Percentiles rank a stretch among this genome's conserved stretches.
Conservation (phyloP, 2,888 invertebrate genomes). For the Hyposoter dolosus region DNA sequence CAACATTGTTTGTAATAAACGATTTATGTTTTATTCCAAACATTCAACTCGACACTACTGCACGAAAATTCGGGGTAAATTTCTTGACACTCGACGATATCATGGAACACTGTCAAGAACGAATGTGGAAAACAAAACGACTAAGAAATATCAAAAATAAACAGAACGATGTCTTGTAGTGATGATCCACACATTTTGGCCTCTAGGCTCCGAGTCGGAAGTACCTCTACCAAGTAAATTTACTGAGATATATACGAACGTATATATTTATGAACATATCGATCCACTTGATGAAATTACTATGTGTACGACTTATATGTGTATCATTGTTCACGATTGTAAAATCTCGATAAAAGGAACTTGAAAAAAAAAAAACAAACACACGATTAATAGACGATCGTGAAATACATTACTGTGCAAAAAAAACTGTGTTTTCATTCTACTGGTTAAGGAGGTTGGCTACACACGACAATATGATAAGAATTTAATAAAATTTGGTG, state of each 20-base stretch:
- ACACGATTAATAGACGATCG: slow-evolving; percentile 74
- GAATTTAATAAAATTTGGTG: no score
- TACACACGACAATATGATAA: no score
- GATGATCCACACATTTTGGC: slow-evolving; percentile 72
- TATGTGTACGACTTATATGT: slow-evolving; percentile 69
- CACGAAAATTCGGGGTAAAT: slow-evolving; percentile 43
- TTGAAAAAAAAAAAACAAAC: slow-evolving; percentile 46
- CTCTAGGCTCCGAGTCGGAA: slow-evolving; percentile 79
- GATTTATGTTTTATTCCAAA: slow-evolving; percentile 8
- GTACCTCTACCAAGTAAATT: slow-evolving; percentile 76
- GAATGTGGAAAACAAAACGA: slow-evolving; percentile 15
- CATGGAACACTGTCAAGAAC: slow-evolving; percentile 7
- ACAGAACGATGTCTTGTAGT: slow-evolving; percentile 41
- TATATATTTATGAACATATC: slow-evolving; percentile 53
- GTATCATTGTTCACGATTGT: slow-evolving; percentile 71
- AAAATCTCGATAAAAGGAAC: slow-evolving; percentile 68
- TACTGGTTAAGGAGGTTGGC: no score
- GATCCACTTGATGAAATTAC: slow-evolving; percentile 59
- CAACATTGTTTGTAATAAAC: not conserved
- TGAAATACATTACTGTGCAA: slow-evolving; percentile 77
- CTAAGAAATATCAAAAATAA: slow-evolving; percentile 10
- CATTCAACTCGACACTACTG: slow-evolving; percentile 21
- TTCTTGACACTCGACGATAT: slow-evolving; percentile 8
- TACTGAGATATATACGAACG: slow-evolving; percentile 62
- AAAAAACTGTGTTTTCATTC: not conserved